phyloP scores from a whole-genome alignment of 1,140 invertebrate species.

The Trichogramma pretiosum region DNA sequence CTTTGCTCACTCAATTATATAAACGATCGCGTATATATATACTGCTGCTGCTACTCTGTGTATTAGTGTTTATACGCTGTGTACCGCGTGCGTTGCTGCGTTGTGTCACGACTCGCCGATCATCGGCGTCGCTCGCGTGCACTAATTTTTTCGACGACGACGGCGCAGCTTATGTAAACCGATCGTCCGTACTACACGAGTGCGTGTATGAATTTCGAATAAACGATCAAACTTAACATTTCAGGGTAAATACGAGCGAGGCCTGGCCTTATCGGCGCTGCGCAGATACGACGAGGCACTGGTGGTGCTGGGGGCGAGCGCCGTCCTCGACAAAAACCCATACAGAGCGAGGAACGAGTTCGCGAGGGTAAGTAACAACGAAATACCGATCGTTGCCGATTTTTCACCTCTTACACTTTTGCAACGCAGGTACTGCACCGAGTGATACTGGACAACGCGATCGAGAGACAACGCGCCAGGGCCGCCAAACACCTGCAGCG shows the following conservation, averaged over 20 bases:
- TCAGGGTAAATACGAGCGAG: slow-evolving; percentile 62
- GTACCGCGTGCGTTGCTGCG: too few species aligned
- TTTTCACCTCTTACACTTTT: background rate
- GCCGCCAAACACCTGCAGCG: slow-evolving; percentile 32
- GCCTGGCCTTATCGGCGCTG: slow-evolving; percentile 53
- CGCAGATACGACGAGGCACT: slow-evolving; percentile 61
- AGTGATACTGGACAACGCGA: slow-evolving; percentile 32
- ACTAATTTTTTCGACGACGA: too few species aligned
- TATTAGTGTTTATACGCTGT: too few species aligned
- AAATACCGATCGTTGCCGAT: background rate
- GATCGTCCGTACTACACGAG: too few species aligned
- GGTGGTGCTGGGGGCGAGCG: slow-evolving; percentile 53
- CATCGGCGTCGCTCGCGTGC: background rate
- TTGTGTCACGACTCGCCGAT: too few species aligned
- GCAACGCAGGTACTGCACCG: slow-evolving; percentile 37
- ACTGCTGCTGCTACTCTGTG: too few species aligned
- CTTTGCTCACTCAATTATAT: too few species aligned
- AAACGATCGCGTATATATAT: too few species aligned
- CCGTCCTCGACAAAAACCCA: slow-evolving; percentile 48
- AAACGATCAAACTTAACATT: too few species aligned
- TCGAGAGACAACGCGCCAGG: too few species aligned
- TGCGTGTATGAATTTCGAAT: too few species aligned
- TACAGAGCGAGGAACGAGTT: slow-evolving; percentile 43
- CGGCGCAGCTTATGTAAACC: too few species aligned
- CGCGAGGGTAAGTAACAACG: slow-evolving; percentile 36